Evolutionary conservation across 2,797 vertebrate genomes (phyloP).

Genomic region (Pipistrellus pipistrellus): DNA sequence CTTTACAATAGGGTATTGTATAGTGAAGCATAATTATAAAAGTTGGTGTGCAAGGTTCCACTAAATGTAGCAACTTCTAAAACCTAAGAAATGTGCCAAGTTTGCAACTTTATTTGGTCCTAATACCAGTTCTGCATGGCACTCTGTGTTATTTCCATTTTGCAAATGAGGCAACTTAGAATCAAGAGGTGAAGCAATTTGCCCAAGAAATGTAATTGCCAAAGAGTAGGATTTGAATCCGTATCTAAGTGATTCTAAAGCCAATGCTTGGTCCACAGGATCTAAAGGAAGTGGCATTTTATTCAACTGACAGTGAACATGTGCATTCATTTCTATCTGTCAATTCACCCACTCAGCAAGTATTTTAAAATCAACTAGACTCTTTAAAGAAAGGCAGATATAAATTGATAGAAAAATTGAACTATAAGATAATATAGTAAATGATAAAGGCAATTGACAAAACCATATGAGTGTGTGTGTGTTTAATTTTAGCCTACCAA

Average conservation of each 20-base stretch:
- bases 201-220: not conserved
- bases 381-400: not conserved
- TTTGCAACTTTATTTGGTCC: not conserved
- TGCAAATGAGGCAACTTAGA: not conserved
- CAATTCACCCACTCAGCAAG: not conserved
- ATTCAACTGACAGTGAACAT: not conserved
- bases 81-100: not conserved
- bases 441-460: not conserved
- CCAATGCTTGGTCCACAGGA: not conserved
- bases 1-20: slow-evolving; percentile 8
- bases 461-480: not conserved
- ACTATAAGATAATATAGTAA: not conserved
- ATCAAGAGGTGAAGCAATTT: not conserved
- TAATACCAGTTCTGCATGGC: not conserved
- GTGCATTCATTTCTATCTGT: not conserved
- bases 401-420: slow-evolving; percentile 34
- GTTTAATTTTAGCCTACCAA: not conserved
- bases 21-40: not conserved
- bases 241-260: not conserved
- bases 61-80: not conserved
- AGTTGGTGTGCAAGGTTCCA: not conserved
- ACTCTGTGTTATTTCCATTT: not conserved
- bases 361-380: not conserved
- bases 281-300: not conserved
- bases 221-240: not conserved